Percentiles rank a stretch among this genome's conserved stretches.
Evolutionary conservation across 2,888 invertebrate species (phyloP).

Genomic region (Griposia aprilina): DNA sequence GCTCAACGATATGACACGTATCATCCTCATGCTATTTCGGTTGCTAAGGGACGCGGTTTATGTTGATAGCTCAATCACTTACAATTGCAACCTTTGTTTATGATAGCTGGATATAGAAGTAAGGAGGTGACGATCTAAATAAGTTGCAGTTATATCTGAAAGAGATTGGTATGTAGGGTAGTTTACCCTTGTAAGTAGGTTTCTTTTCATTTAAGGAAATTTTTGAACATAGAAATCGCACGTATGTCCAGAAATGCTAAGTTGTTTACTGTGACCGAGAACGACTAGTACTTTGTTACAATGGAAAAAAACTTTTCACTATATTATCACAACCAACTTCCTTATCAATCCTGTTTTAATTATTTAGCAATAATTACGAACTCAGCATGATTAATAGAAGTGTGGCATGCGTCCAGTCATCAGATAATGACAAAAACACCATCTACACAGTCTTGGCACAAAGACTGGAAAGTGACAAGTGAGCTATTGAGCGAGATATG

Average conservation of each 20-base stretch:
- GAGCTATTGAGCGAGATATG: constrained; percentile 69
- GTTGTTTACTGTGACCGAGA: neutral
- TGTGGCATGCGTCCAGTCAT: constrained; percentile 5
- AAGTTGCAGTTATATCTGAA: neutral
- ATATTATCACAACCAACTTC: neutral
- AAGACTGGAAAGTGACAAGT: constrained; percentile 65
- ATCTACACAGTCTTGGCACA: constrained; percentile 51
- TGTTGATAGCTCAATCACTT: constrained; percentile 24
- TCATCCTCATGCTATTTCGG: constrained; percentile 9
- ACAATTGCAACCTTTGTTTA: constrained; percentile 1
- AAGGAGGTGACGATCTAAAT: neutral
- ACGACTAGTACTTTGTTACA: neutral
- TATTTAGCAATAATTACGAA: neutral
- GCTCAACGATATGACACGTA: neutral
- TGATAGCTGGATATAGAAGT: neutral
- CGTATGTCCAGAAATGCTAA: too few relatives aligned
- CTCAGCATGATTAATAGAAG: neutral
- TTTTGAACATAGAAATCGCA: neutral
- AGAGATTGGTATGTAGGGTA: neutral
- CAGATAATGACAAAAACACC: constrained; percentile 20
- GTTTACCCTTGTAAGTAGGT: too few relatives aligned
- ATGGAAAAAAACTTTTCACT: neutral
- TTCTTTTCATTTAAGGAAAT: neutral
- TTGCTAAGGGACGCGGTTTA: neutral
- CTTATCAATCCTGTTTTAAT: neutral